These are phyloP conservation scores for Euleptes europaea DNA, from an alignment of 2,113 vertebrate genomes.

Conservation along the genomic window DNA sequence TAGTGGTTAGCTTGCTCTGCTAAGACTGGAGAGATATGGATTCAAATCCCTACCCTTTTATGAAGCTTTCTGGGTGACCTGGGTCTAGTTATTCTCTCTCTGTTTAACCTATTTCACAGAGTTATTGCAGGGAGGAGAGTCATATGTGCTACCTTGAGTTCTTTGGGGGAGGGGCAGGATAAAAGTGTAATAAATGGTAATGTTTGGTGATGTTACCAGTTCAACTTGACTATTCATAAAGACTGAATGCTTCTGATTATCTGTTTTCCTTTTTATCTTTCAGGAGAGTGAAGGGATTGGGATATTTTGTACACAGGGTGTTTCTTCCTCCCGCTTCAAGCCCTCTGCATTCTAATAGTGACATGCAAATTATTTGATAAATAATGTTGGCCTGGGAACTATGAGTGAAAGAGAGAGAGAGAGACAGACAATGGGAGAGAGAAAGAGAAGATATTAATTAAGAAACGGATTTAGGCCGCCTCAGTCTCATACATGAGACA, in stretches of 20 bases:
- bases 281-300: not conserved
- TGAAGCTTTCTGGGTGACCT: too few relatives aligned
- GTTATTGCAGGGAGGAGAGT: too few relatives aligned
- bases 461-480: slow-evolving; percentile 96
- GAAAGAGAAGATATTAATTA: slow-evolving; percentile 98
- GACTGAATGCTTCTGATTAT: not conserved
- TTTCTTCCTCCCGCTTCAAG: not conserved
- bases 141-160: too few relatives aligned
- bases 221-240: not conserved
- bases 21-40: too few relatives aligned
- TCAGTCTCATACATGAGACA: slow-evolving; percentile 94
- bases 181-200: too few relatives aligned
- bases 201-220: not conserved
- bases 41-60: too few relatives aligned
- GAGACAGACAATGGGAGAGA: slow-evolving; percentile 28
- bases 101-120: too few relatives aligned
- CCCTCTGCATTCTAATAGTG: slow-evolving; percentile 71
- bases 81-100: too few relatives aligned
- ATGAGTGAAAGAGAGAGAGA: not conserved
- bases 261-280: slow-evolving; percentile 6
- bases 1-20: too few relatives aligned
- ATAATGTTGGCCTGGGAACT: slow-evolving; percentile 74
- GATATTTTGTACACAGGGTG: not conserved
- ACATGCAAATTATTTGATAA: slow-evolving; percentile 83
- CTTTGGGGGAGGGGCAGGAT: too few relatives aligned